Base-by-base conservation (phyloP, 64 coral and sea anemone genomes). In the Pocillopora verrucosa region DNA sequence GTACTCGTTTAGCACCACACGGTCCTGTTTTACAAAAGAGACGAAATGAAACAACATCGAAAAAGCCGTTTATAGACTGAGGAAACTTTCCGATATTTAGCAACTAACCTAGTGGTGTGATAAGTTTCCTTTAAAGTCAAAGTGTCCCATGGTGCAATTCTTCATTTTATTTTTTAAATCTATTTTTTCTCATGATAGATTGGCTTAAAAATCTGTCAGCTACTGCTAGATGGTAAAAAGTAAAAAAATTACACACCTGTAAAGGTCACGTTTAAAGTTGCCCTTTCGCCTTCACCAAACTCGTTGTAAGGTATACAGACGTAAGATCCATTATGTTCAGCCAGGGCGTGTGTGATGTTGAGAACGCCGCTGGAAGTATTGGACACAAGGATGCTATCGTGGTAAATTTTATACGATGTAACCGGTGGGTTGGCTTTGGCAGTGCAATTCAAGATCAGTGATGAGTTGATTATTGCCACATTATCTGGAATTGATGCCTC, bases 381-480 rank as follows among this genome's bases (percentile, higher is more conserved):
- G 2, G 56, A 87, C 36, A 93, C 45, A 10, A 67, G 20, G n/a
- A 20, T 76, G 16, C 79, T 78, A 76, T 89, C 65, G 65, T 89
- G 85, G 16, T 82, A 93, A 68, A 93, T 79, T 13, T 82, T 89
- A 62, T 82, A 93, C 11, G 59, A 22, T 2, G 76, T 88, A 35
- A 83, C 58, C 20, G 91, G 86, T 25, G 91, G 91, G 76, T 80
- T 76, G 59, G 91, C 91, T 56, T 79, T 30, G 10, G 91, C 61
- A 7, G 37, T 93, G 51, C 91, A 93, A 30, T 15, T 65, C 16
- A 93, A 73, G 7, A 70, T 73, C 13, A 93, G 34, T 6, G 91
- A 93, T 3, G 57, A 77, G 62, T 93, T 93, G 3, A 75, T 34
- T 20, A 73, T 26, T 56, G 75, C 81, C 19, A 79, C 57, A 12